Evolutionary conservation across 2,888 invertebrate genomes (phyloP).

Genomic region (Hypomecis punctinalis): DNA sequence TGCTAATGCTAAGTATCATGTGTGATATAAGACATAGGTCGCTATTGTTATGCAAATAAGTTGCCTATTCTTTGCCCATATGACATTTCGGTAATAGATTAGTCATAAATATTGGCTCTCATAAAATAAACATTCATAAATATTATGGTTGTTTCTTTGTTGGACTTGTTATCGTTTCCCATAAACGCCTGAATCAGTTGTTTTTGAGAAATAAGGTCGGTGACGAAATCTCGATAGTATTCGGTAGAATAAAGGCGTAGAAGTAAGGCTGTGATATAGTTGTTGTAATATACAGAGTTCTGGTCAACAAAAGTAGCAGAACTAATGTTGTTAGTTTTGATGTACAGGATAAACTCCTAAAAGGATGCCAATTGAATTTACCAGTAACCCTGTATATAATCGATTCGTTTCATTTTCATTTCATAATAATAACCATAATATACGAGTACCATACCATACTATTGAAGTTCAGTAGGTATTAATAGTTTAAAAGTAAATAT

Average conservation of each 20-base stretch:
- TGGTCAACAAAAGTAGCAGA: too few relatives aligned
- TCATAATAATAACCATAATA: too few relatives aligned
- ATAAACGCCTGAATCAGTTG: not conserved
- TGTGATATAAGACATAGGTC: constrained; percentile 13
- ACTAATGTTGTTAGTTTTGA: too few relatives aligned
- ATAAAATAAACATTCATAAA: constrained; percentile 23
- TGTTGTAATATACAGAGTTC: too few relatives aligned
- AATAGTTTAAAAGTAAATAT: too few relatives aligned
- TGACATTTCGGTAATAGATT: constrained; percentile 34
- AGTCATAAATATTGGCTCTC: constrained; percentile 23
- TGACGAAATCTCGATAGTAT: constrained; percentile 1
- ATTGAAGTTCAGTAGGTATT: too few relatives aligned
- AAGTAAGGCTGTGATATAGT: not conserved
- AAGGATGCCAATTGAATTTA: too few relatives aligned
- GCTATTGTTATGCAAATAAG: constrained; percentile 33
- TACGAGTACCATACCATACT: too few relatives aligned
- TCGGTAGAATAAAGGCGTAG: not conserved
- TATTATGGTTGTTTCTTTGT: constrained; percentile 18
- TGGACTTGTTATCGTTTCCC: constrained; percentile 13
- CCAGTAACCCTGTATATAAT: too few relatives aligned
- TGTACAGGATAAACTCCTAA: too few relatives aligned
- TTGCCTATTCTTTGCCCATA: constrained; percentile 21
- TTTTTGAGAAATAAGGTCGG: not conserved
- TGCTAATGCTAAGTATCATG: constrained; percentile 2
- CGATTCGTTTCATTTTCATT: too few relatives aligned